Base-by-base conservation (phyloP, 2,888 invertebrate genomes). In the Macrophya alboannulata region DNA sequence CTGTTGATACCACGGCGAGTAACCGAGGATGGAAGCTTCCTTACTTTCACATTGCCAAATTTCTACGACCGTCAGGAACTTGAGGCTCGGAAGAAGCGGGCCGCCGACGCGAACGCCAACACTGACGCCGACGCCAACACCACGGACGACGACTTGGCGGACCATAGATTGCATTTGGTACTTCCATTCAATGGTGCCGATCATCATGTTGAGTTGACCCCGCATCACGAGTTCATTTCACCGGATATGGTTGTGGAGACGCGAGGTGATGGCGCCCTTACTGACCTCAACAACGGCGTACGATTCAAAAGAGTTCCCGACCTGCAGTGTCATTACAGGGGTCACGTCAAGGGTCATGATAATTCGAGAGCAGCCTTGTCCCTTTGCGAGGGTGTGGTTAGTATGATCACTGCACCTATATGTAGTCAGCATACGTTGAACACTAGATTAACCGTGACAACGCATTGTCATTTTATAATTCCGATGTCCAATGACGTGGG, bases 231-330 rank as follows among this genome's bases (percentile, higher is more conserved):
- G 21, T 94, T 95, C 86, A 89, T 95, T 83, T 94, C 95, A 5
- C 95, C 95, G 40, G 95, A 95, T 85, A 93, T 97, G 93, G 94
- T 97, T 87, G 95, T 98, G 89, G 98, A 98, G 94, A 95, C 96
- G 68, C 96, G 96, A 91, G 94, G 94, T 85, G 92, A 92, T 85
- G 90, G 90, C 12, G 93, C 94, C 83, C 94, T 95, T 84, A 95
- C 94, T 31, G 94, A 95, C 85, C 87, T 90, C 45, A 87, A 89
- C 85, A 88, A 89, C 37, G 89, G 89, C 6, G n/a, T 91, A 48
- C 85, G 87, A 77, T 92, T 92, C 86, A 87, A 87, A 45, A 88
- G 89, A 86, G 89, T 88, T 4, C 81, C 90, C 9, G 91, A 92
- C 87, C 87, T 84, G 40, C 92, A 92, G 86, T 95, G 95, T 86